A percentile compares a stretch with the other conserved stretches of the same genome.
phyloP scores from a whole-genome alignment of 1,140 invertebrate genomes.

The Hylaeus anthracinus region DNA sequence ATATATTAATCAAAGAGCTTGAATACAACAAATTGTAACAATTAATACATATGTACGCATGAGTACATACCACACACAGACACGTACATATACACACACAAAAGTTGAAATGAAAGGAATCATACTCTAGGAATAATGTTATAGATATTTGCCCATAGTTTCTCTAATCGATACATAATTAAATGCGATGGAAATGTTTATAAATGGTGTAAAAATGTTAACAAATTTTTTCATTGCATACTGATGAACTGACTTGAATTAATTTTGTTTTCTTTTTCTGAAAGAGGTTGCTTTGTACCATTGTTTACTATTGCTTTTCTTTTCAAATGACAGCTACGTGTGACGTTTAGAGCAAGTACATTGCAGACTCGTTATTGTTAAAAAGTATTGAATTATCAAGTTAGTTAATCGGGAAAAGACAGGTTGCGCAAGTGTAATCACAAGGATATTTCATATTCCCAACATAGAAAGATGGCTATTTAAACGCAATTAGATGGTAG shows the following conservation, averaged over 20 bases:
- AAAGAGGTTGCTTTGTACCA: slow-evolving; percentile 19
- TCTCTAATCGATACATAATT: slow-evolving; percentile 49
- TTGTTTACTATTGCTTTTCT: background rate
- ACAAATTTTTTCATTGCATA: slow-evolving; percentile 5
- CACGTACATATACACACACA: too few relatives aligned
- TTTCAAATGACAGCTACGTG: background rate
- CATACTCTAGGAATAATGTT: slow-evolving; percentile 63
- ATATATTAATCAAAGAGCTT: slow-evolving; percentile 70
- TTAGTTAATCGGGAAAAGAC: slow-evolving; percentile 53
- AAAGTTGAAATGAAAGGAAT: slow-evolving; percentile 65
- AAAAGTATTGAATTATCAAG: slow-evolving; percentile 30
- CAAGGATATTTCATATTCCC: slow-evolving; percentile 47
- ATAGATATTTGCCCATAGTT: slow-evolving; percentile 68
- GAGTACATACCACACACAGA: background rate
- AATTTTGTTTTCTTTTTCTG: slow-evolving; percentile 11
- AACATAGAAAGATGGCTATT: slow-evolving; percentile 64
- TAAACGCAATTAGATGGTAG: slow-evolving; percentile 71
- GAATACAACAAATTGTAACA: slow-evolving; percentile 71
- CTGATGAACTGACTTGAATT: slow-evolving; percentile 37
- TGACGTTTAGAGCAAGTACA: slow-evolving; percentile 18
- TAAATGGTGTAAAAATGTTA: slow-evolving; percentile 18
- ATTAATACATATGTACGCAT: slow-evolving; percentile 64
- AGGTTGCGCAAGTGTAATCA: slow-evolving; percentile 39
- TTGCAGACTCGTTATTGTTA: slow-evolving; percentile 11
- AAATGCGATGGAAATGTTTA: slow-evolving; percentile 35